Base-by-base conservation (phyloP, 2,113 vertebrate genomes). In the Carettochelys insculpta region DNA sequence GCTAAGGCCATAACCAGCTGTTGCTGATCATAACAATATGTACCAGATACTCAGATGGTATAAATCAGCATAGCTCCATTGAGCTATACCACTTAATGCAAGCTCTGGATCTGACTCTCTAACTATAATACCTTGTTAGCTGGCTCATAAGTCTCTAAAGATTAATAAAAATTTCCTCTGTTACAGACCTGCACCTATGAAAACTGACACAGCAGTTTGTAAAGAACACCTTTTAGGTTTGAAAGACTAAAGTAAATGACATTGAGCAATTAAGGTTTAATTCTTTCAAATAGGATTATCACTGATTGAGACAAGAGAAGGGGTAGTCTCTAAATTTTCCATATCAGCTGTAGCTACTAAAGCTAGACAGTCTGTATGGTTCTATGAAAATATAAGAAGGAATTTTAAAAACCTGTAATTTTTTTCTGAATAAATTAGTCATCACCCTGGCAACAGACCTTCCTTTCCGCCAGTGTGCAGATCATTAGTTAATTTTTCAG, bases 261-360 rank as follows among this genome's bases (percentile, higher is more conserved):
- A 68, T 3, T 3, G 54, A 91, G 29, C 27, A 29, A 92, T 92
- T 92, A 71, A 92, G 75, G 87, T 93, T 88, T 85, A 76, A 93
- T 81, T 82, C 29, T 91, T 95, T 86, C 61, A 68, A 54, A 90
- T 93, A 86, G 41, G 80, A 75, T 85, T 93, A 87, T 2, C 4
- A 85, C 65, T 94, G 20, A 56, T 93, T 77, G 38, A 95, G 86
- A 85, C 89, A 47, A 53, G 52, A 53, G 52, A 58, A 88, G 54
- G 61, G 34, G n/a, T 88, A 82, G 47, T 86, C 82, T 94, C 58
- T 86, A 77, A 68, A 2, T 85, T 82, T 83, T 90, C 41, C 83
- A 4, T 52, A 71, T 71, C 38, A 92, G 47, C 77, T 94, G 90
- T 29, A 77, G 71, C 52, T 92, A 8, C 85, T 95, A 83, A 94